Evolutionary conservation across 1,140 invertebrate genomes (phyloP).

Genomic region (Caenorhabditis latens): DNA sequence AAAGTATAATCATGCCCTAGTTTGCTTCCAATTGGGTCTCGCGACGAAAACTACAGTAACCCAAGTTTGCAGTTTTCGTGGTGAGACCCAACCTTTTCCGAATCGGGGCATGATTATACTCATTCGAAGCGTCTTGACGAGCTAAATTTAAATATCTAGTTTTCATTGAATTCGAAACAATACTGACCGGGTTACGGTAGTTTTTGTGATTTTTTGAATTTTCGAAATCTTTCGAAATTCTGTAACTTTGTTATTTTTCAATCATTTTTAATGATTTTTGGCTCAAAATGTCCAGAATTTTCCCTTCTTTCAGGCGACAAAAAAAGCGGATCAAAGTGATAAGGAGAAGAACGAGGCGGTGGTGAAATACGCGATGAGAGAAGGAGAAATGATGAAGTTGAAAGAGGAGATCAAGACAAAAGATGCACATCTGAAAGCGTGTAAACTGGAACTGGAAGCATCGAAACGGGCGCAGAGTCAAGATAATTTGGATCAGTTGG

Average conservation of each 20-base stretch:
- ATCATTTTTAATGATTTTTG: not conserved
- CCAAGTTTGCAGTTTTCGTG: no score
- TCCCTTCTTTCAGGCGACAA: constrained; percentile 52
- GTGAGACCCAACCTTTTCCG: no score
- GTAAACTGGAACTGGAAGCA: constrained; percentile 36
- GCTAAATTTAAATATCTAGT: no score
- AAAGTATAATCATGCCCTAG: no score
- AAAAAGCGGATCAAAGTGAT: constrained; percentile 59
- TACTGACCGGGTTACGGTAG: no score
- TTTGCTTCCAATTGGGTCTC: no score
- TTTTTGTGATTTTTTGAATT: no score
- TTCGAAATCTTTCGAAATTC: no score
- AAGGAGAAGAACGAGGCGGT: constrained; percentile 67
- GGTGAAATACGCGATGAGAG: constrained; percentile 65
- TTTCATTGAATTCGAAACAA: no score
- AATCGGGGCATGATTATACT: no score
- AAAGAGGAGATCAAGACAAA: constrained; percentile 41
- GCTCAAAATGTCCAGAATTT: not conserved
- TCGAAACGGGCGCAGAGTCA: not conserved
- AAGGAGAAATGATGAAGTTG: constrained; percentile 63
- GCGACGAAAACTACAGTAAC: no score
- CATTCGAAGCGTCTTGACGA: no score
- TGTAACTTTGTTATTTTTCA: not conserved
- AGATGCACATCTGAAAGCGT: constrained; percentile 44
- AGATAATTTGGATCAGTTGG: constrained; percentile 50